A percentile compares a stretch with the other conserved stretches of the same genome.
Conservation (phyloP, 2,113 vertebrate genomes). For the Carassius gibelio region DNA sequence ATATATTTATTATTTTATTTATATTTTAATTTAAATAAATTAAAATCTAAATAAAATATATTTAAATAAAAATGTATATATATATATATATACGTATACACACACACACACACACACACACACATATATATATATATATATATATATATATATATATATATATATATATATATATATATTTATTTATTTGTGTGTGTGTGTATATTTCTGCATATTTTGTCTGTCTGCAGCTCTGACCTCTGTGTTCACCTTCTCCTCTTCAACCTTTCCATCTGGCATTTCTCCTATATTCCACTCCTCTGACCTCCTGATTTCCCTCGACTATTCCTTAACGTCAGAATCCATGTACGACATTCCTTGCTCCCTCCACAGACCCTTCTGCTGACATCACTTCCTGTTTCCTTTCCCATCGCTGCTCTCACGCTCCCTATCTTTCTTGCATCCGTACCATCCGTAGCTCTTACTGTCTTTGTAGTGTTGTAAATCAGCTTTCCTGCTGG, state of each 20-base stretch:
- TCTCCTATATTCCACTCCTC: constrained; percentile 1
- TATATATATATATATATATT: neutral
- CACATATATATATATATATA: neutral
- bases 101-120: too few species aligned
- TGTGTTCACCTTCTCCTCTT: neutral
- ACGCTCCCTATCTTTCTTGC: neutral
- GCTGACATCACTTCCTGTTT: constrained; percentile 44
- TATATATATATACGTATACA: too few species aligned
- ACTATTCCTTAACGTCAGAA: constrained; percentile 33
- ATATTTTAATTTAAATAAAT: too few species aligned
- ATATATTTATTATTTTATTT: too few species aligned
- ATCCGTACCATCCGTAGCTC: neutral
- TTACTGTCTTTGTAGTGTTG: constrained; percentile 1
- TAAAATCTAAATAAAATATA: too few species aligned
- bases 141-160: neutral
- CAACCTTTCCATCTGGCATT: constrained; percentile 26
- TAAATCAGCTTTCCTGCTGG: constrained; percentile 58
- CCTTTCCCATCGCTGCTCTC: neutral
- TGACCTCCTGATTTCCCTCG: constrained; percentile 38
- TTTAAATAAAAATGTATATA: too few species aligned
- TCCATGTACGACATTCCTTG: constrained; percentile 33
- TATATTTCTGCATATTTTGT: neutral
- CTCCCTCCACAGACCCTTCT: constrained; percentile 9
- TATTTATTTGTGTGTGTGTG: too few species aligned
- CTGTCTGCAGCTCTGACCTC: neutral